Evolutionary conservation across 2,113 vertebrate species (phyloP).

Genomic region (Apteryx owenii): DNA sequence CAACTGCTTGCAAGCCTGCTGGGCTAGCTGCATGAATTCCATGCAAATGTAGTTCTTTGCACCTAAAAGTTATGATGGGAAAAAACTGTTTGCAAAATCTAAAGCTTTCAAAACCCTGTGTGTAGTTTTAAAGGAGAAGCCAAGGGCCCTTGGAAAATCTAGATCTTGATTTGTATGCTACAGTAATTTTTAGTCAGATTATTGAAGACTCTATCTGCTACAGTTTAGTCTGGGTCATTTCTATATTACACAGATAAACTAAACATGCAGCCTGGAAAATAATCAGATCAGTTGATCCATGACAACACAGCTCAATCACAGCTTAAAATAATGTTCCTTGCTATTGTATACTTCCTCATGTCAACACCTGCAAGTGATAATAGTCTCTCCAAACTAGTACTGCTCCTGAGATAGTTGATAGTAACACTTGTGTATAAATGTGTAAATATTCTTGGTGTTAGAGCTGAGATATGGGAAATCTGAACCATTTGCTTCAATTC

Average conservation of each 20-base stretch:
- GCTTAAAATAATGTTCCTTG: conserved; percentile 7
- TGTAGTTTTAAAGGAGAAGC: background rate
- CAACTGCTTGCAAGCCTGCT: background rate
- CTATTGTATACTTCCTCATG: background rate
- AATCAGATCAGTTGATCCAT: background rate
- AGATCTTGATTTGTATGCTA: background rate
- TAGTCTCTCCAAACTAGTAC: background rate
- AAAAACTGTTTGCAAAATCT: background rate
- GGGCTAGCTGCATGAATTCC: background rate
- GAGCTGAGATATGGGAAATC: background rate
- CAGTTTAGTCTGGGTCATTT: background rate
- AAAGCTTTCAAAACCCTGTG: background rate
- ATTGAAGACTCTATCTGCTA: background rate
- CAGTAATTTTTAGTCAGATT: background rate
- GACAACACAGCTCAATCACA: background rate
- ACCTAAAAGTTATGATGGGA: background rate
- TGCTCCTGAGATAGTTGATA: background rate
- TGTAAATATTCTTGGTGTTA: background rate
- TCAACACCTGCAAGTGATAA: background rate
- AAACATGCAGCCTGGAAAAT: background rate
- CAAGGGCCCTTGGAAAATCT: background rate
- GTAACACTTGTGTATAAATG: background rate
- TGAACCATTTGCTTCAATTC: background rate
- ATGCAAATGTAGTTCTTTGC: background rate
- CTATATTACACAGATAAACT: background rate